A percentile compares a stretch with the other conserved stretches of the same genome.
These are phyloP conservation scores for Rhombomys opimus DNA, from an alignment of 2,113 vertebrate genomes.

Conservation along the genomic window DNA sequence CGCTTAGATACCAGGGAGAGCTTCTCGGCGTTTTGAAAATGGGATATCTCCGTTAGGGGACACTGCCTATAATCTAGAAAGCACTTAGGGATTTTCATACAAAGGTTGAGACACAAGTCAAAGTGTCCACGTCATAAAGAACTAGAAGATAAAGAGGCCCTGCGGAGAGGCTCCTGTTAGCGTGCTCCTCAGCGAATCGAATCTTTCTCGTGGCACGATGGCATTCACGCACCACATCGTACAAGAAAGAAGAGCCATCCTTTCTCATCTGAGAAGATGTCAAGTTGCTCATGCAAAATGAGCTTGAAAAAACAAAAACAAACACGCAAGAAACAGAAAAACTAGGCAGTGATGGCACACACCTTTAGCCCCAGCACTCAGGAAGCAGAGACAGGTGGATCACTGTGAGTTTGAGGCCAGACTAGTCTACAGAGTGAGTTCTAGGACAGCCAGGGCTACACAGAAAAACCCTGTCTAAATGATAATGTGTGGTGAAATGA, in stretches of 20 bases:
- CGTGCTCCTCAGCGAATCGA: neutral
- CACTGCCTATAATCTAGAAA: neutral
- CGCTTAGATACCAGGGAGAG: neutral
- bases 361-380: neutral
- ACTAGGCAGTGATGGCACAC: neutral
- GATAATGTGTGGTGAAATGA: neutral
- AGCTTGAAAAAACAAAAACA: conserved; percentile 37
- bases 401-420: neutral
- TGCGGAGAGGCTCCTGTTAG: neutral
- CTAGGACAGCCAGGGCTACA: neutral
- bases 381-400: neutral
- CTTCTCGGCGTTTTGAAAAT: conserved; percentile 4
- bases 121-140: neutral
- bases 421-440: neutral
- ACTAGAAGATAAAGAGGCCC: neutral
- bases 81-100: neutral
- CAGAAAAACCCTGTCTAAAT: neutral
- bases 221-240: neutral
- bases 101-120: conserved; percentile 8
- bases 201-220: neutral
- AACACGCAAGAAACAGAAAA: neutral
- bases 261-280: conserved; percentile 22
- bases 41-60: neutral
- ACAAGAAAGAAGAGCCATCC: neutral
- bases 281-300: neutral